Evolutionary conservation across 2,797 vertebrate species (phyloP), one percentile per base, ranked within the genome.

Genomic region (Limosa lapponica): DNA sequence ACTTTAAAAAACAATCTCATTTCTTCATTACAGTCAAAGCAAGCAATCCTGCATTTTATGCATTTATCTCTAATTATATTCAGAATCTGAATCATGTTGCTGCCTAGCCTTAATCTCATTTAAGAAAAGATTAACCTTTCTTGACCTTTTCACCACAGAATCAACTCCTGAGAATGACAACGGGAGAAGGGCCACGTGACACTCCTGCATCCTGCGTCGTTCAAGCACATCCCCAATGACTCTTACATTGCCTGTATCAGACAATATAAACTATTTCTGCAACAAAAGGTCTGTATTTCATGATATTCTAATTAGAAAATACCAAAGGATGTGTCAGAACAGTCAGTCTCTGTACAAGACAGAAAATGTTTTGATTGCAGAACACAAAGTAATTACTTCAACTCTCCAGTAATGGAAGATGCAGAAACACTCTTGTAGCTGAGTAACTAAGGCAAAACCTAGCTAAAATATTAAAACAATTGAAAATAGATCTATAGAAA

Each of bases 91-190:
- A 90, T 41, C 74, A 32, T 51, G 44, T 74, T 90, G 78, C 74
- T 80, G 75, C 44, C 49, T 12, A 37, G 34, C 28, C 44, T 90
- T 93, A 94, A 96, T 91, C 83, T 67, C 74, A 61, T 85, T 93
- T 87, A 82, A 82, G 91, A 41, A 58, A 92, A 95, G 90, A 95
- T 96, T 93, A 96, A 94, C 91, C 95, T 96, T 89, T 62, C 93
- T 64, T 87, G 85, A 87, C 94, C 94, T 96, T 90, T 73, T 96
- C 85, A 89, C 83, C 91, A 64, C 59, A 41, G 70, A 96, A 82
- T 82, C 94, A 89, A 37, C 93, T 89, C 87, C 13, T 51, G 69
- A 65, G 75, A 92, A 87, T 43, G 37, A 48, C 77, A 85, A 16
- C 7, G 37, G 28, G 84, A 80, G 85, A 82, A 83, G 0, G 2